Conservation (phyloP, 2,888 invertebrate genomes). For the Keiferia lycopersicella region DNA sequence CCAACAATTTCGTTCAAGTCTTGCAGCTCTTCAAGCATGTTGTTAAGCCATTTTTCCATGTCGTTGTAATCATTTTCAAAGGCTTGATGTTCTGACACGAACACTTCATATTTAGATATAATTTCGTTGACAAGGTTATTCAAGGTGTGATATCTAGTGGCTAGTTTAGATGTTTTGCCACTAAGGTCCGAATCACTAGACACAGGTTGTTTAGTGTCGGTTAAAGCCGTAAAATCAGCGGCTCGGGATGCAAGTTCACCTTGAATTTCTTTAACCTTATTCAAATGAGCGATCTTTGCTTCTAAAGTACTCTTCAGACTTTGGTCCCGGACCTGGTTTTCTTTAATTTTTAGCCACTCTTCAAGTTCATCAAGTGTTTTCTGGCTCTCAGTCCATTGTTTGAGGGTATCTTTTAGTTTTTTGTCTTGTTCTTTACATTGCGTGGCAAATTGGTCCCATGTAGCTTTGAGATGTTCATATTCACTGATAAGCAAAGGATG, state of each 20-base stretch:
- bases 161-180: constrained; percentile 87
- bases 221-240: constrained; percentile 84
- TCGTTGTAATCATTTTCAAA: constrained; percentile 89
- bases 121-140: constrained; percentile 92
- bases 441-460: constrained; percentile 88
- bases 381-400: constrained; percentile 91
- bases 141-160: constrained; percentile 90
- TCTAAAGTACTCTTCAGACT: constrained; percentile 92
- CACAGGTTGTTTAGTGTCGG: constrained; percentile 86
- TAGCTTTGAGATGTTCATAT: constrained; percentile 86
- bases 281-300: constrained; percentile 89
- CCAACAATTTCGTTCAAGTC: constrained; percentile 92
- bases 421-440: constrained; percentile 86
- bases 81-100: constrained; percentile 90
- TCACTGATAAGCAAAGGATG: constrained; percentile 87
- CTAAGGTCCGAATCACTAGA: constrained; percentile 89
- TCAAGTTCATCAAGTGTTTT: constrained; percentile 88
- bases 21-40: constrained; percentile 87
- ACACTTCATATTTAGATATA: constrained; percentile 90
- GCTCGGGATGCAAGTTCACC: constrained; percentile 86
- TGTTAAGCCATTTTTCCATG: constrained; percentile 88
- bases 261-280: constrained; percentile 87
- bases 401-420: constrained; percentile 87
- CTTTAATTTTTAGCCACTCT: constrained; percentile 92
- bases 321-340: constrained; percentile 93